Conservation (phyloP, 2,888 invertebrate genomes). For the Oconnorella tubifera region DNA sequence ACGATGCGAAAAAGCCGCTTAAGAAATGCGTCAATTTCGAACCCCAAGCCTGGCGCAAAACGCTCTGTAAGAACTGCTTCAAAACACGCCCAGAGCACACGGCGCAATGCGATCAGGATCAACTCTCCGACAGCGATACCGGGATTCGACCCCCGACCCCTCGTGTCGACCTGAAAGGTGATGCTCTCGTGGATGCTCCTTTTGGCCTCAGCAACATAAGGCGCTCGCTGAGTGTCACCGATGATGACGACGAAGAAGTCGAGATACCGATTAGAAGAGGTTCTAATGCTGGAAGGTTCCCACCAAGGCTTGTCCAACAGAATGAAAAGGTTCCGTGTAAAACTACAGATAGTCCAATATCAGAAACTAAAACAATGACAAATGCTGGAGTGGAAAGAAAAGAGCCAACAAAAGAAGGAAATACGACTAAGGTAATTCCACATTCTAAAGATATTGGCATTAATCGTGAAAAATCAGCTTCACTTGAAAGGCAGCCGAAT, state of each 20-base stretch:
- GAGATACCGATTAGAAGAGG: not conserved
- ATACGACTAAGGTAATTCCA: too few relatives aligned
- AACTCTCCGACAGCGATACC: not conserved
- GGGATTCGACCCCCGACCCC: not conserved
- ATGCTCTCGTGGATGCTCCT: not conserved
- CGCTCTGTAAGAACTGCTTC: conserved; percentile 39
- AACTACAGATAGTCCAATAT: not conserved
- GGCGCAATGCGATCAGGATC: not conserved
- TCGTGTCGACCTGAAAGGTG: not conserved
- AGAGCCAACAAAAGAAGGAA: too few relatives aligned
- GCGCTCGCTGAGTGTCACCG: not conserved
- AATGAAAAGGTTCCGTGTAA: too few relatives aligned
- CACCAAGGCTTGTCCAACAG: too few relatives aligned
- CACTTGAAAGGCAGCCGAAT: not conserved
- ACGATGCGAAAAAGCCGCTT: conserved; percentile 7
- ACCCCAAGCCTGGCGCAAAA: conserved; percentile 34
- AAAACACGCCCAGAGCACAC: conserved; percentile 29
- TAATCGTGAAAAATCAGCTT: too few relatives aligned
- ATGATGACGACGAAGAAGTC: not conserved
- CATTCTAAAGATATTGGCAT: too few relatives aligned
- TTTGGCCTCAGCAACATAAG: not conserved
- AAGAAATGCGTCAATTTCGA: conserved; percentile 32
- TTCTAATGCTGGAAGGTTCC: not conserved
- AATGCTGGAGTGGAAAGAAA: not conserved
- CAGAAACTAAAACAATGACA: not conserved